phyloP scores from a whole-genome alignment of 2,113 vertebrate species.

The Emydura subglobosa region DNA sequence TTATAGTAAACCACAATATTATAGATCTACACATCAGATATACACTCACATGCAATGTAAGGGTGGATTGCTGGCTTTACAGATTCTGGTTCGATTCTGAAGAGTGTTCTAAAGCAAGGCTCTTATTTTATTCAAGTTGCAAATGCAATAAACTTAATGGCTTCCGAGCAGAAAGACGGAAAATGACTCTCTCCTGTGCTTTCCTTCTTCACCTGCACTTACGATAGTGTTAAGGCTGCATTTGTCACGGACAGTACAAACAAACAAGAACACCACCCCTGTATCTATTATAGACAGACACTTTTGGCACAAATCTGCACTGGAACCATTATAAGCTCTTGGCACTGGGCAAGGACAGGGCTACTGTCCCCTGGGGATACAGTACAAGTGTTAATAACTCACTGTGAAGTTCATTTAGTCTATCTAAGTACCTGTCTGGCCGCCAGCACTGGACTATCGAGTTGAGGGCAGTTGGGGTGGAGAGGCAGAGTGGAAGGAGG shows the following conservation, averaged over 20 bases:
- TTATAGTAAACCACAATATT: background rate
- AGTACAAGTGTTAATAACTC: constrained; percentile 6
- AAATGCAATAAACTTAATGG: constrained; percentile 48
- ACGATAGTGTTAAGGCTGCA: constrained; percentile 40
- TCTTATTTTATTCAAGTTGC: constrained; percentile 66
- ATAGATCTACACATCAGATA: background rate
- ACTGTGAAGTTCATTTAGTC: constrained; percentile 4
- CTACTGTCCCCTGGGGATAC: background rate
- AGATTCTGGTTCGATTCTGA: fast-evolving
- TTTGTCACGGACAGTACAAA: background rate
- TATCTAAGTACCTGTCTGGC: background rate
- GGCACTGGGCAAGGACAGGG: background rate
- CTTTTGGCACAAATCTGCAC: constrained; percentile 64
- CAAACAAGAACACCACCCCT: background rate
- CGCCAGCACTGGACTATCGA: background rate
- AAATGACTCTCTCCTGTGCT: background rate
- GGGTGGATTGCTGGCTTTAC: fast-evolving
- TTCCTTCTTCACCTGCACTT: background rate
- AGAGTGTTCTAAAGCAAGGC: constrained; percentile 26
- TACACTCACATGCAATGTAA: background rate
- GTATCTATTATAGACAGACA: background rate
- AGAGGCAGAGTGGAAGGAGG: background rate
- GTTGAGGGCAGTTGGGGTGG: background rate
- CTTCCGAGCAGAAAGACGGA: constrained; percentile 5
- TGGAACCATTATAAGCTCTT: background rate